Conservation (phyloP, 2,888 invertebrate genomes). For the Zootermopsis nevadensis region DNA sequence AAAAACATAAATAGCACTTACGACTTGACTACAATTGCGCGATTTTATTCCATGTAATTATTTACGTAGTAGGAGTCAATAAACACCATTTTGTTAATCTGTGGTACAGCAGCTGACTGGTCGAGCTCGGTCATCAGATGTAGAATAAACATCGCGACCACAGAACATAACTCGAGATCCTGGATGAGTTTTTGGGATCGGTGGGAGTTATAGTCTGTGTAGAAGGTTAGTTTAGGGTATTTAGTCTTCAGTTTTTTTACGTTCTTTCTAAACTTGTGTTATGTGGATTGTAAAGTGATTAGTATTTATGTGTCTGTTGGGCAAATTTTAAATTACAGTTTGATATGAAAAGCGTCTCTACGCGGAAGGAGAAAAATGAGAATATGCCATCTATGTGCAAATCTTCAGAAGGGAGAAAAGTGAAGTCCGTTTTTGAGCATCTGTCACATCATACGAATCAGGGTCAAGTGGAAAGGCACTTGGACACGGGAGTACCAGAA, state of each 20-base stretch:
- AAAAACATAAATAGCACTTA: too few species aligned
- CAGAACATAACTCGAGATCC: too few species aligned
- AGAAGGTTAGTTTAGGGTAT: background rate
- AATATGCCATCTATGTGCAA: conserved; percentile 50
- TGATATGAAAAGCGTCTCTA: conserved; percentile 51
- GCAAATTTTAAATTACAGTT: conserved; percentile 5
- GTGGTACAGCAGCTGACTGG: too few species aligned
- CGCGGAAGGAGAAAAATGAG: conserved; percentile 48
- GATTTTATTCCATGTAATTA: too few species aligned
- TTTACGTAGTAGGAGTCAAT: too few species aligned
- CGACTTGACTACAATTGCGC: too few species aligned
- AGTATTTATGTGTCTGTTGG: background rate
- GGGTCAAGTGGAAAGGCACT: conserved; percentile 43
- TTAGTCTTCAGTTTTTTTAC: background rate
- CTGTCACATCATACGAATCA: conserved; percentile 26
- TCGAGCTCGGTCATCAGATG: too few species aligned
- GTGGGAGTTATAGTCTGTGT: background rate
- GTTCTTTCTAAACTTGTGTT: background rate
- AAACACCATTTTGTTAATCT: too few species aligned
- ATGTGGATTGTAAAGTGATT: background rate
- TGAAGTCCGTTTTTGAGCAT: conserved; percentile 50
- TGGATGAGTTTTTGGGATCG: too few species aligned
- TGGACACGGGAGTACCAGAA: conserved; percentile 30
- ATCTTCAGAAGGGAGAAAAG: conserved; percentile 45
- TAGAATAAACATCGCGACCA: too few species aligned